phyloP scores from a whole-genome alignment of 2,113 vertebrate species.

The Gobio gobio region DNA sequence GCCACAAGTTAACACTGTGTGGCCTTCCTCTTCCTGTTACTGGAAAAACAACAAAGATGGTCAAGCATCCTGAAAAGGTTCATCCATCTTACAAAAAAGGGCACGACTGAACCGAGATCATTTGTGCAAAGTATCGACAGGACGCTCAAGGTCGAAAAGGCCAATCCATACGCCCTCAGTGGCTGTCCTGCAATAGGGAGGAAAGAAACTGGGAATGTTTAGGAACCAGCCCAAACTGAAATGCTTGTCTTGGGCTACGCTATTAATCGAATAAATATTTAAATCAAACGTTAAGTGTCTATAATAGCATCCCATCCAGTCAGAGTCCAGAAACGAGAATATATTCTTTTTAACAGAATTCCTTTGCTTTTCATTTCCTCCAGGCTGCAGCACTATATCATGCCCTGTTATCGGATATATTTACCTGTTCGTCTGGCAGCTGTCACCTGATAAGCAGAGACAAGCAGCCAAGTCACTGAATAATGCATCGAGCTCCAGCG shows the following conservation, averaged over 20 bases:
- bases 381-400: background rate
- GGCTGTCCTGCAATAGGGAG: background rate
- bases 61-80: background rate
- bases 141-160: background rate
- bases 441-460: constrained; percentile 39
- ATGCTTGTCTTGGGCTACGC: background rate
- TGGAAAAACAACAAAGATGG: background rate
- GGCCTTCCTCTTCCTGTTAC: background rate
- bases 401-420: constrained; percentile 45
- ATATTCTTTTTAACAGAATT: background rate
- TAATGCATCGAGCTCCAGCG: constrained; percentile 54
- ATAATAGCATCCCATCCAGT: background rate
- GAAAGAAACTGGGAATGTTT: background rate
- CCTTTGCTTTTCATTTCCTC: background rate
- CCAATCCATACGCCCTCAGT: constrained; percentile 15
- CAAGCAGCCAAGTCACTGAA: constrained; percentile 45
- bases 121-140: background rate
- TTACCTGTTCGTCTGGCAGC: constrained; percentile 39
- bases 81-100: constrained; percentile 13
- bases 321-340: background rate
- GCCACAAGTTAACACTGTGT: background rate
- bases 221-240: background rate
- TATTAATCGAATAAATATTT: background rate
- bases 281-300: background rate
- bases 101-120: constrained; percentile 20